Evolutionary conservation across 2,797 vertebrate genomes (phyloP), one percentile per base, ranked within the genome.

Genomic region (Ctenopoma multispine): DNA sequence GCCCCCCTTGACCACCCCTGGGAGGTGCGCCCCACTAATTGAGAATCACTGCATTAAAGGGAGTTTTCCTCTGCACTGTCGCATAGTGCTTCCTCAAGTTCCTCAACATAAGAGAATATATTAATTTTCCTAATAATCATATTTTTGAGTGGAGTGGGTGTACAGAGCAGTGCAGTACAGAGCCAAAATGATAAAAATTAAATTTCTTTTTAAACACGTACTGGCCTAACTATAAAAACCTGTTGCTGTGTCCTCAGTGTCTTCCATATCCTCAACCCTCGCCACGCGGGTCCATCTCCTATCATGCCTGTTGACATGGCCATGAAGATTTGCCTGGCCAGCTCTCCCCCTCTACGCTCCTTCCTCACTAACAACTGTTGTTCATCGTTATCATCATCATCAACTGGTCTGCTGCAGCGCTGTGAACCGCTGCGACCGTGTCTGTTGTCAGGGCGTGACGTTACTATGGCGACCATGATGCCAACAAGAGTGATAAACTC

Each of bases 271-370:
- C 88, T 96, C 82, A 95, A 96, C 53, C 68, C 67, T 66, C 91
- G 91, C 3, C 91, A 91, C 48, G 91, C 94, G 68, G 87, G 94
- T 82, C 92, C 93, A 34, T 92, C 90, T 87, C 78, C 88, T 44
- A 95, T 96, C 85, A 95, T 96, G 96, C 95, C 97, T 0, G 94
- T 95, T 9, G 96, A 97, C 29, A 67, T 98, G 88, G 96, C 97
- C 10, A 79, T 98, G 93, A 95, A 95, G 83, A 92, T 98, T 84
- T 98, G 96, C 84, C 80, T 98, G 77, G 94, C 96, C 18, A 95
- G 95, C 81, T 97, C 97, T 0, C 96, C 97, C 0, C 97, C 97
- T 0, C 91, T 97, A 81, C 71, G 58, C 70, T 95, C 90, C 69
- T 94, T 97, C 68, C 92, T 98, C 47, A 69, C 91, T 60, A 95